phyloP scores from a whole-genome alignment of 2,888 invertebrate genomes.

The Lymantria dispar region DNA sequence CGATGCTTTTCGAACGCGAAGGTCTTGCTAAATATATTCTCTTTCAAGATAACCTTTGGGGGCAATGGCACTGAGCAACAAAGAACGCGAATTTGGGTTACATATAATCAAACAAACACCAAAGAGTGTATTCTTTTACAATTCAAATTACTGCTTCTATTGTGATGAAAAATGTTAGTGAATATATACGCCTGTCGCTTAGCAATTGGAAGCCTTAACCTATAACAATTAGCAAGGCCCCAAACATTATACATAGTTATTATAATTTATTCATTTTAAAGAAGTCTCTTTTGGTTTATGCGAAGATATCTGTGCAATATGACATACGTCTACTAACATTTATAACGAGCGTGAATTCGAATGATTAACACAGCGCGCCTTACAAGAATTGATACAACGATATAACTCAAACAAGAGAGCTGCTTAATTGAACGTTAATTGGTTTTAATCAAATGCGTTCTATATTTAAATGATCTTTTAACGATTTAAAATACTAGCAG shows the following conservation, averaged over 20 bases:
- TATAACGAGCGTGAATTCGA: constrained; percentile 52
- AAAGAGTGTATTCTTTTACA: constrained; percentile 23
- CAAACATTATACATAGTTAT: too few relatives aligned
- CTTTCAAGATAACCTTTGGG: constrained; percentile 56
- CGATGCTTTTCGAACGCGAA: constrained; percentile 51
- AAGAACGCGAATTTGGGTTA: constrained; percentile 59
- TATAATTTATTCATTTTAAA: too few relatives aligned
- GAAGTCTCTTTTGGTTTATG: too few relatives aligned
- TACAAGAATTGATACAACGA: constrained; percentile 65
- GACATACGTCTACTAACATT: not conserved
- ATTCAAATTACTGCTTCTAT: constrained; percentile 43
- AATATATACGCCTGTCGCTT: not conserved
- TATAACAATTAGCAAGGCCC: not conserved
- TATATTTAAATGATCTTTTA: constrained; percentile 79
- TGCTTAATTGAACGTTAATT: constrained; percentile 78
- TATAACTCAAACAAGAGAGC: constrained; percentile 63
- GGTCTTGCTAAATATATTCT: constrained; percentile 60
- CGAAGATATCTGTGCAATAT: too few relatives aligned
- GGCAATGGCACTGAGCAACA: constrained; percentile 57
- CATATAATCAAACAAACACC: constrained; percentile 50
- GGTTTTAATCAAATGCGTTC: constrained; percentile 79
- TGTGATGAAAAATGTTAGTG: constrained; percentile 9
- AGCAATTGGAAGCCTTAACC: not conserved
- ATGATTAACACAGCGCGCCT: constrained; percentile 52
- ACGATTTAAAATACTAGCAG: constrained; percentile 48